Evolutionary conservation across 2,797 vertebrate genomes (phyloP), one percentile per base, ranked within the genome.

Genomic region (Mastacembelus armatus): DNA sequence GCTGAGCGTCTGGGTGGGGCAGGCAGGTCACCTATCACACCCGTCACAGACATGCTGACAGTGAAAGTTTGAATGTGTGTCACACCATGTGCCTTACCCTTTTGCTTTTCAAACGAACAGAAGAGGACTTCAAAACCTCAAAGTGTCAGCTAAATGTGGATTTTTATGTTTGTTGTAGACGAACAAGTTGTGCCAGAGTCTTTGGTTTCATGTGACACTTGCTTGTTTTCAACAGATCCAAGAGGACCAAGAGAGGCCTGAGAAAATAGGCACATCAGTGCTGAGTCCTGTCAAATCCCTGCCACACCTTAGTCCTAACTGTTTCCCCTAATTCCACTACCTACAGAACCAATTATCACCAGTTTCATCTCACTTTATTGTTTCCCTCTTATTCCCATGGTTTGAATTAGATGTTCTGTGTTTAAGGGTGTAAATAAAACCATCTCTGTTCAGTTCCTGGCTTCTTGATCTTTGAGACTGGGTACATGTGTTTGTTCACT

Each of bases 231-330:
- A 49, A 63, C 74, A 94, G 93, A 63, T 85, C 92, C 44, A 94
- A 94, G 78, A 88, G 92, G 67, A 86, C 85, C 45, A 94, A 94
- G 77, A 86, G 93, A 76, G 93, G 90, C 62, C 78, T 94, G 24
- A 93, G 93, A 86, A 94, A 94, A 80, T 94, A 88, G 68, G 69
- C 4, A 22, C 36, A 44, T 61, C 27, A 36, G 4, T 29, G 36
- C 9, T 39, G 24, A 51, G 52, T 32, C 5, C n/a, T 7, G 3
- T 59, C 30, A 64, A 43, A 54, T 21, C 16, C 18, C 26, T 14
- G 12, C 36, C 63, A 72, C 62, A 44, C 60, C 73, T 45, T 10
- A 16, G 36, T 14, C 45, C 49, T 48, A 49, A 24, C 54, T 43
- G 32, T 33, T 64, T 39, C 54, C 9, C n/a, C 22, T 10, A 24